Percentiles rank a stretch among this genome's conserved stretches.
These are phyloP conservation scores for Cyrtonyx montezumae DNA, from an alignment of 2,113 vertebrate genomes.

Conservation along the genomic window DNA sequence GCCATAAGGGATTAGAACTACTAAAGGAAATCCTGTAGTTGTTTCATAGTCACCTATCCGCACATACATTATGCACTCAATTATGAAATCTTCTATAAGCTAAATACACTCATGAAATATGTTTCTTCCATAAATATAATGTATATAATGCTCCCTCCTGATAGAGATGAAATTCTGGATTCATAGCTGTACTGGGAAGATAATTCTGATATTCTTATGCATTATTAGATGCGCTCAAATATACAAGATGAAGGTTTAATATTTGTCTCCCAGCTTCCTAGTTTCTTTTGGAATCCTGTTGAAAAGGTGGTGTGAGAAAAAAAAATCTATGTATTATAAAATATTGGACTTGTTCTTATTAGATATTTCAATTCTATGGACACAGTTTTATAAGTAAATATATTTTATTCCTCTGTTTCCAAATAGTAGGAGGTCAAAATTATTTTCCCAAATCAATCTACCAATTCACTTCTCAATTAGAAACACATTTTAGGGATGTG, in stretches of 20 bases:
- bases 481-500: neutral
- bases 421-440: neutral
- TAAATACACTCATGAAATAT: neutral
- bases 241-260: neutral
- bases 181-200: neutral
- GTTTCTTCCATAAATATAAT: neutral
- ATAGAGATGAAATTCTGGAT: neutral
- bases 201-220: neutral
- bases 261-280: neutral
- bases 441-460: neutral
- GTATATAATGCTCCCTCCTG: neutral
- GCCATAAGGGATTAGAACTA: neutral
- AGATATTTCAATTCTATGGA: neutral
- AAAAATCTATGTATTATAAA: neutral
- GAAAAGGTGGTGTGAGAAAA: neutral
- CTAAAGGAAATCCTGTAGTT: neutral
- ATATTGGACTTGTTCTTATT: neutral
- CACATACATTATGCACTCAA: neutral
- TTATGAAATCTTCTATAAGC: neutral
- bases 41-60: neutral
- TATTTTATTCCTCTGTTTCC: neutral
- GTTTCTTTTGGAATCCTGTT: neutral
- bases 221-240: neutral
- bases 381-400: neutral
- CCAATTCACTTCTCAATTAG: neutral